These are phyloP conservation scores for Philopedon plagiatum DNA, from an alignment of 2,888 invertebrate genomes.

Conservation along the genomic window DNA sequence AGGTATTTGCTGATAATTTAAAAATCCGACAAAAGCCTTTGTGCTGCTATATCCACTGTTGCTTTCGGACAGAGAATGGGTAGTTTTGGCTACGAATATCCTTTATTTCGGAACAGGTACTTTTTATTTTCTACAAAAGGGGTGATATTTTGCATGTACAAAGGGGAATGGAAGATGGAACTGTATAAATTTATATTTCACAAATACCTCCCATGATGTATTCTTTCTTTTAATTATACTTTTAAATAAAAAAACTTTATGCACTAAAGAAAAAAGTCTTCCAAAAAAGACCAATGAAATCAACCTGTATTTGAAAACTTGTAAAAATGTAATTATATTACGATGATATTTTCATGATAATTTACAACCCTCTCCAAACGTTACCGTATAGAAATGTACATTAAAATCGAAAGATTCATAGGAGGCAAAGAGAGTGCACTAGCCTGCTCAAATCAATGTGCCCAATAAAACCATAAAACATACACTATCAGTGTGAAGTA, in stretches of 20 bases:
- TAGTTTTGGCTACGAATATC: too few relatives aligned
- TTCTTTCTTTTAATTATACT: too few relatives aligned
- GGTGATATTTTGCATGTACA: too few relatives aligned
- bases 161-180: too few relatives aligned
- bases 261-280: background rate
- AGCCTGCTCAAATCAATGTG: slow-evolving; percentile 63
- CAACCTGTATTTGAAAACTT: slow-evolving; percentile 14
- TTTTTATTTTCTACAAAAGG: too few relatives aligned
- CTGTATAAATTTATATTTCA: too few relatives aligned
- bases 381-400: slow-evolving; percentile 47
- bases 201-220: too few relatives aligned
- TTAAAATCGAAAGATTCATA: slow-evolving; percentile 55
- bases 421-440: slow-evolving; percentile 55
- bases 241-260: background rate
- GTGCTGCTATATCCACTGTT: too few relatives aligned
- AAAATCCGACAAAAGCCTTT: too few relatives aligned
- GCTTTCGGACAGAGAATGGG: too few relatives aligned
- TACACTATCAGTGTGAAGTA: slow-evolving; percentile 67
- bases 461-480: slow-evolving; percentile 70
- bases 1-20: too few relatives aligned
- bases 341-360: slow-evolving; percentile 49
- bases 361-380: slow-evolving; percentile 45
- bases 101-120: too few relatives aligned
- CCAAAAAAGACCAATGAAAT: background rate
- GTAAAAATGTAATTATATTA: slow-evolving; percentile 47